Conservation (phyloP, 2,797 vertebrate species). For the Cephalopachus bancanus region DNA sequence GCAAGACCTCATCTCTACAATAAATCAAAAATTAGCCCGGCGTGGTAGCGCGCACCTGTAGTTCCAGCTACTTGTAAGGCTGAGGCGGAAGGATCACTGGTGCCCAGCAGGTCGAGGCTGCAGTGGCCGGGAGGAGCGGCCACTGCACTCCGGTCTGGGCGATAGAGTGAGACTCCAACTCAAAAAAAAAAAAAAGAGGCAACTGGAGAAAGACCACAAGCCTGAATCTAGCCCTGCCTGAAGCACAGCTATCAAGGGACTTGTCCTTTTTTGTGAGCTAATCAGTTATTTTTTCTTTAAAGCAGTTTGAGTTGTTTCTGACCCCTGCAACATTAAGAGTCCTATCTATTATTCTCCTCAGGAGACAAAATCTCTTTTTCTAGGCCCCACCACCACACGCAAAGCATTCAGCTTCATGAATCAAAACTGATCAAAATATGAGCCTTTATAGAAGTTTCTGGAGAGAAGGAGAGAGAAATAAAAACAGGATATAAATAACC, state of each 20-base stretch:
- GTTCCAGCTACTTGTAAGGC: too few species aligned
- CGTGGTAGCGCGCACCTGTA: too few species aligned
- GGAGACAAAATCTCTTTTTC: background rate
- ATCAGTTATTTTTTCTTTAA: background rate
- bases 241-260: background rate
- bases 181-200: background rate
- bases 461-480: background rate
- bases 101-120: too few species aligned
- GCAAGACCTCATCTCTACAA: too few species aligned
- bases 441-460: slow-evolving; percentile 65
- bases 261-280: background rate
- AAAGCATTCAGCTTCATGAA: background rate
- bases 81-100: too few species aligned
- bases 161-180: too few species aligned
- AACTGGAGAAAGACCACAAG: background rate
- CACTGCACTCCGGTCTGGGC: too few species aligned
- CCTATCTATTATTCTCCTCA: background rate
- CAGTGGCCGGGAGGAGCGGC: too few species aligned
- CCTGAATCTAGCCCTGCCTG: too few species aligned
- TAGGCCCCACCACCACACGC: background rate
- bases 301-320: background rate
- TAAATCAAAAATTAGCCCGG: too few species aligned
- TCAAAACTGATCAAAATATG: slow-evolving; percentile 57
- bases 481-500: slow-evolving; percentile 70
- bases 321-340: background rate